These are phyloP conservation scores for Trichacis sp. DNA, from an alignment of 2,888 invertebrate genomes.

Conservation along the genomic window DNA sequence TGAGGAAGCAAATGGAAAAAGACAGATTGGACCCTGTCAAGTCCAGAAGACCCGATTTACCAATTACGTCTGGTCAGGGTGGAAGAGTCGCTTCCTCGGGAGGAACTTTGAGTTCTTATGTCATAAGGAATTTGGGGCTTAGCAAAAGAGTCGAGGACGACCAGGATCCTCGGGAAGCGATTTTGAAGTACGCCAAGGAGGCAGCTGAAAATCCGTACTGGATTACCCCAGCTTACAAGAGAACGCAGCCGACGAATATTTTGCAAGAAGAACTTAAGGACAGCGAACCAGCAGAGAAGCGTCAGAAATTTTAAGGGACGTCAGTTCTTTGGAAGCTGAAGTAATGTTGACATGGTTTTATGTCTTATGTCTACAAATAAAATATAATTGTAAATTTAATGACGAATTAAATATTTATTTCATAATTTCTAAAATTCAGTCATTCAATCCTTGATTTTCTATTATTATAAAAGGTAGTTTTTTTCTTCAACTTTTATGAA, in stretches of 20 bases:
- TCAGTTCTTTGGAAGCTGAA: too few species aligned
- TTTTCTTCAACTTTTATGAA: too few species aligned
- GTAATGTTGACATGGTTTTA: too few species aligned
- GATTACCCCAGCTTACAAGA: slow-evolving; percentile 92
- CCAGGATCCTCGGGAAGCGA: slow-evolving; percentile 93
- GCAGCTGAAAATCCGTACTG: slow-evolving; percentile 97
- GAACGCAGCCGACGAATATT: slow-evolving; percentile 88
- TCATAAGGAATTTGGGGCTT: slow-evolving; percentile 93
- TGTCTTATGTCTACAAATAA: too few species aligned
- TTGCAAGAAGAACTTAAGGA: slow-evolving; percentile 73
- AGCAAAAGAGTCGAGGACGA: slow-evolving; percentile 93
- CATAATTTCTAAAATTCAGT: too few species aligned
- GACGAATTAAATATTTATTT: too few species aligned
- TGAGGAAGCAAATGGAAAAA: slow-evolving; percentile 91
- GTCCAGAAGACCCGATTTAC: slow-evolving; percentile 85
- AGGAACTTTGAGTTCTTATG: slow-evolving; percentile 95
- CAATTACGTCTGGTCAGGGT: slow-evolving; percentile 90
- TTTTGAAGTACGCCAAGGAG: slow-evolving; percentile 93
- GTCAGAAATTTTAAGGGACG: slow-evolving; percentile 70
- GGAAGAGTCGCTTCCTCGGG: slow-evolving; percentile 95
- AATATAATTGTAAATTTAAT: too few species aligned
- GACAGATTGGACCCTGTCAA: slow-evolving; percentile 89
- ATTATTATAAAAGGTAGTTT: too few species aligned
- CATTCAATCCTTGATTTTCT: too few species aligned
- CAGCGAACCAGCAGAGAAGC: slow-evolving; percentile 73